A percentile compares a stretch with the other conserved stretches of the same genome.
phyloP scores from a whole-genome alignment of 2,113 vertebrate genomes.

The Bettongia penicillata region DNA sequence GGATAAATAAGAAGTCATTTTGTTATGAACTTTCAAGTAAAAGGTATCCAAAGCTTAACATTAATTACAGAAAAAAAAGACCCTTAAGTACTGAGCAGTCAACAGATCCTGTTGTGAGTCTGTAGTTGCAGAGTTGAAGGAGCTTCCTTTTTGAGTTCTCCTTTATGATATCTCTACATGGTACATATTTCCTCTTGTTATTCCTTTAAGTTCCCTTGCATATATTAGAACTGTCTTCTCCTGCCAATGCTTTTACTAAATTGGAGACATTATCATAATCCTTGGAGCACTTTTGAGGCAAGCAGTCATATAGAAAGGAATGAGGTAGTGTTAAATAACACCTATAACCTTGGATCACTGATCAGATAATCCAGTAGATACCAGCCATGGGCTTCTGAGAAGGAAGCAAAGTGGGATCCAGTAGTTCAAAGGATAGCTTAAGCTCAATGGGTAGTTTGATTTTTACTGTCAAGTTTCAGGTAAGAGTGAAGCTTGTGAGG shows the following conservation, averaged over 20 bases:
- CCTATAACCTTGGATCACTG: neutral
- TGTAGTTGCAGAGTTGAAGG: neutral
- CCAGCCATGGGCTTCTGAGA: neutral
- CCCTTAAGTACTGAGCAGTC: neutral
- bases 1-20: neutral
- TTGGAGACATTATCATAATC: neutral
- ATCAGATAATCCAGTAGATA: neutral
- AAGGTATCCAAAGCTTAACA: neutral
- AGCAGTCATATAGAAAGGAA: neutral
- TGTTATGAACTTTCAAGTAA: neutral
- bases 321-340: neutral
- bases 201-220: neutral
- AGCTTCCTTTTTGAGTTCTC: neutral
- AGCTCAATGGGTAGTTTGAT: neutral
- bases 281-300: neutral
- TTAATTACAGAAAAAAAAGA: neutral
- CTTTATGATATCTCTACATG: neutral
- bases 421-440: neutral
- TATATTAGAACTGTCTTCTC: neutral
- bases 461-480: neutral
- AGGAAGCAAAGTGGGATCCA: neutral
- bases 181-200: neutral
- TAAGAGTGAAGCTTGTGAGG: neutral
- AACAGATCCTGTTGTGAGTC: neutral
- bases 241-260: neutral